phyloP scores from a whole-genome alignment of 2,888 invertebrate genomes.

The Mythimna lalbum region DNA sequence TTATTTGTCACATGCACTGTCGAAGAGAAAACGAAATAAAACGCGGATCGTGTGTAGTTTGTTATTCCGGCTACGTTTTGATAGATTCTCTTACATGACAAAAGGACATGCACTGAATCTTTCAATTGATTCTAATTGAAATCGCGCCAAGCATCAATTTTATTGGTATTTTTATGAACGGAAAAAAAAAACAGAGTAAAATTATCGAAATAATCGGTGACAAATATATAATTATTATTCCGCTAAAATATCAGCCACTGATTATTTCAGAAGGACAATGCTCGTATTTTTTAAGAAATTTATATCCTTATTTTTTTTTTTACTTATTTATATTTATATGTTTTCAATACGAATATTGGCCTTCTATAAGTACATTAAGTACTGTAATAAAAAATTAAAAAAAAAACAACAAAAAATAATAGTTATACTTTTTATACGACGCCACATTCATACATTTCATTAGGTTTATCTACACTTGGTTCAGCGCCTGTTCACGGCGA shows the following conservation, averaged over 20 bases:
- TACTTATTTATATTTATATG: too few species aligned
- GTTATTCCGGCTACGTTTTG: not conserved
- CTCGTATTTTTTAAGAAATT: too few species aligned
- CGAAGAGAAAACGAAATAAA: slow-evolving; percentile 1
- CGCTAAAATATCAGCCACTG: not conserved
- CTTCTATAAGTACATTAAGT: too few species aligned
- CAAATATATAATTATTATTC: not conserved
- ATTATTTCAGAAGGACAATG: not conserved
- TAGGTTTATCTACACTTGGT: too few species aligned
- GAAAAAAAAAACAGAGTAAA: slow-evolving; percentile 3
- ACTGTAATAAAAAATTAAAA: too few species aligned
- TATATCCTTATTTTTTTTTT: too few species aligned
- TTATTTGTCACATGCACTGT: slow-evolving; percentile 59
- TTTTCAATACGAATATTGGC: too few species aligned
- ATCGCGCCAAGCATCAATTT: not conserved
- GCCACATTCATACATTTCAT: too few species aligned
- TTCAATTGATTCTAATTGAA: not conserved
- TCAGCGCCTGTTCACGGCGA: too few species aligned
- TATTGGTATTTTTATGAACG: not conserved
- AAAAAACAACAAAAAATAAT: too few species aligned
- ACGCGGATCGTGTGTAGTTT: not conserved
- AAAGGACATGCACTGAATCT: slow-evolving; percentile 26
- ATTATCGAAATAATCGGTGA: slow-evolving; percentile 22
- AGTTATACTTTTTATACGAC: too few species aligned
- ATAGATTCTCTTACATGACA: slow-evolving; percentile 25